Evolutionary conservation across 2,888 invertebrate species (phyloP), one percentile per base, ranked within the genome.

Genomic region (Noctua janthina): DNA sequence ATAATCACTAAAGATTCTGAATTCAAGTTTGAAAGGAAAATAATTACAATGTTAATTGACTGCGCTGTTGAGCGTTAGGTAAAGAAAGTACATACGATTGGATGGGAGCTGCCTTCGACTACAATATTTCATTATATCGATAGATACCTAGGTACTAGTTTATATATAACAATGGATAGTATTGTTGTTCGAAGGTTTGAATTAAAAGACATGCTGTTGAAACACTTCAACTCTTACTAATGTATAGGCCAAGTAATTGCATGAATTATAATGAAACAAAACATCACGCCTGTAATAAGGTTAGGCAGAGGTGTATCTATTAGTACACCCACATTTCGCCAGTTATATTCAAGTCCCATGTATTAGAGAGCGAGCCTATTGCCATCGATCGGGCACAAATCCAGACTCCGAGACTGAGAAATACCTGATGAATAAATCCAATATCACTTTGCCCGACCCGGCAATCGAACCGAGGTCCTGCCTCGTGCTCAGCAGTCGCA

Each of bases 21-120:
- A 80, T 17, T 35, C 49, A 79, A 74, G 39, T 67, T 67, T 67
- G 1, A 62, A 77, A 76, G n/a, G 20, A 74, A 66, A 67, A 62
- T 70, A n/a, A 59, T 81, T 79, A 74, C 62, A 84, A 84, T 62
- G 62, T 84, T 82, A 91, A 91, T 91, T 91, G 90, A 91, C 91
- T 86, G 87, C 77, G 80, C 84, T 89, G 68, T 87, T 84, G 79
- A 86, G 80, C 84, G 76, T 69, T 83, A 79, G 46, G 59, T 83
- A 77, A 85, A 29, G 56, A 67, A 79, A 86, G 78, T 68, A 74
- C 71, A 29, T 66, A 78, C 75, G 49, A 77, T 77, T 56, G 72
- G n/a, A 82, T 83, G 49, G 71, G 73, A 84, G 79, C 76, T 82
- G 80, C 76, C 78, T 81, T 77, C 46, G 76, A 75, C 79, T 88